Conservation (phyloP, 2,888 invertebrate genomes). For the Archaeoteleia sp. region DNA sequence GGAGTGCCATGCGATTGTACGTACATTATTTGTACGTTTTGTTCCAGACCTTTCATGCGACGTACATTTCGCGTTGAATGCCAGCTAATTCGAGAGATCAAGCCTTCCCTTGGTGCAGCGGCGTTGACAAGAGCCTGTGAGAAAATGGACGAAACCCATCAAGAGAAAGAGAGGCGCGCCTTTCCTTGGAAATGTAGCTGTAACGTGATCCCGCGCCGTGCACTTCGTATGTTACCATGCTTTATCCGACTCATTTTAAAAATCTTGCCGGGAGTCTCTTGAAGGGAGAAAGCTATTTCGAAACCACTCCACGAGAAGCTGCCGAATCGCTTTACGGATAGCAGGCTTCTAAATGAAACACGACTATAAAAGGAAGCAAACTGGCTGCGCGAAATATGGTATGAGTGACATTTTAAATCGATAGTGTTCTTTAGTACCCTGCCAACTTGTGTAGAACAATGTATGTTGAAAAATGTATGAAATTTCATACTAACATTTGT, state of each 20-base stretch:
- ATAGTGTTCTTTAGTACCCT: too few species aligned
- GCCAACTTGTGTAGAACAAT: too few species aligned
- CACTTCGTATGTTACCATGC: conserved; percentile 27
- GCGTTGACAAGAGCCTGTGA: conserved; percentile 37
- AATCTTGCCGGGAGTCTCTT: conserved; percentile 35
- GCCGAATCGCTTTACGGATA: conserved; percentile 29
- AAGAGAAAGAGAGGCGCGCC: conserved; percentile 23
- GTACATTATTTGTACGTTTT: conserved; percentile 23
- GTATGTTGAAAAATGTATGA: too few species aligned
- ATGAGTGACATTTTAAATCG: conserved; percentile 20
- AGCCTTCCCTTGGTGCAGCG: conserved; percentile 22
- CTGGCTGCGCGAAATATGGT: conserved; percentile 16
- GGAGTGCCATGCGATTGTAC: conserved; percentile 24
- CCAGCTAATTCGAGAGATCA: conserved; percentile 38
- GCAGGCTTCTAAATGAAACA: conserved; percentile 37
- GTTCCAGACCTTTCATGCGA: conserved; percentile 33
- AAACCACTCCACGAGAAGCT: conserved; percentile 38
- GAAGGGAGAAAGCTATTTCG: conserved; percentile 34
- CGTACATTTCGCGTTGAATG: conserved; percentile 28
- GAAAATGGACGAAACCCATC: conserved; percentile 19
- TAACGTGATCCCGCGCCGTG: conserved; percentile 33
- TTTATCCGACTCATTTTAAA: conserved; percentile 42
- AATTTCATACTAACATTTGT: too few species aligned
- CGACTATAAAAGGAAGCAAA: conserved; percentile 17
- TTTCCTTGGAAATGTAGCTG: conserved; percentile 19